Percentiles rank a stretch among this genome's conserved stretches.
Conservation (phyloP, 2,797 vertebrate species). For the Pantherophis alleghaniensis region DNA sequence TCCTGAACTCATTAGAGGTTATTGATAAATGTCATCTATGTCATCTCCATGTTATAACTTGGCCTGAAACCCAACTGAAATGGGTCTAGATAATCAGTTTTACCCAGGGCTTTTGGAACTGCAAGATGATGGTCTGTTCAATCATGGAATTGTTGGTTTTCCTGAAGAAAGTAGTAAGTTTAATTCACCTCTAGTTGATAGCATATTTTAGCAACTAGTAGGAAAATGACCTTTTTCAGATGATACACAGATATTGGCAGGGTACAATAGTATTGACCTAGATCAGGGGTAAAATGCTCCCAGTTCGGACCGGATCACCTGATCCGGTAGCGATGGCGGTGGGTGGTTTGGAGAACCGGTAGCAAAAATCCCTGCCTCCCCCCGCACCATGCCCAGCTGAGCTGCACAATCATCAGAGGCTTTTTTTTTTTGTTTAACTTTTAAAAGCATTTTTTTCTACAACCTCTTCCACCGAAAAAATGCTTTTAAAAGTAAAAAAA, state of each 20-base stretch:
- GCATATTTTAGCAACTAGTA: neutral
- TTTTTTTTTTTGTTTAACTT: too few species aligned
- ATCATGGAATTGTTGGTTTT: neutral
- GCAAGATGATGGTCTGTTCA: neutral
- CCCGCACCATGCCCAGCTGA: too few species aligned
- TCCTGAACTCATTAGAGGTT: neutral
- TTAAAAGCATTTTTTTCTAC: too few species aligned
- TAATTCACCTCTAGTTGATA: neutral
- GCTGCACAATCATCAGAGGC: too few species aligned
- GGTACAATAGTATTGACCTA: neutral
- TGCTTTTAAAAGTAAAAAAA: too few species aligned
- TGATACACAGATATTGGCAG: neutral
- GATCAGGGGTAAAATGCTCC: too few species aligned
- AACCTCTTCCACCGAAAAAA: too few species aligned
- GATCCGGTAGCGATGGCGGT: too few species aligned
- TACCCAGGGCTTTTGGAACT: neutral
- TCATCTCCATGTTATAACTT: neutral
- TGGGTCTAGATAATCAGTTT: neutral
- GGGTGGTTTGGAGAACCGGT: too few species aligned
- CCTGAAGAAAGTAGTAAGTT: neutral
- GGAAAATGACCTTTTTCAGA: neutral
- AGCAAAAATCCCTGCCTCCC: too few species aligned
- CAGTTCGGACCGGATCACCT: too few species aligned
- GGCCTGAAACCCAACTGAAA: neutral
- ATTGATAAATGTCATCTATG: neutral